These are phyloP conservation scores for Oxyscelio sp. DNA, from an alignment of 2,888 invertebrate species.

Conservation along the genomic window DNA sequence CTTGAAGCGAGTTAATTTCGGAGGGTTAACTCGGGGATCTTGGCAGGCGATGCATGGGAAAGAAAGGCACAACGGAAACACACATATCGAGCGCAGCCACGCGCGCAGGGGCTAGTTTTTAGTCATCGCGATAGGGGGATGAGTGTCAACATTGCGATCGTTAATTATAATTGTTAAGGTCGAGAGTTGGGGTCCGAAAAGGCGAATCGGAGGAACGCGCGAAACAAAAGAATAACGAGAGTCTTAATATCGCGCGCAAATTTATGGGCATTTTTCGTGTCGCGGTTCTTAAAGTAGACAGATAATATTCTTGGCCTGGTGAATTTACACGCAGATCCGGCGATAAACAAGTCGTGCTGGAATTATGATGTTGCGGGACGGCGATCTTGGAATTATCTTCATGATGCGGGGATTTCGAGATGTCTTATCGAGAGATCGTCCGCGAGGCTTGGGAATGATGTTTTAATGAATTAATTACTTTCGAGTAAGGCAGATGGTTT, in stretches of 20 bases:
- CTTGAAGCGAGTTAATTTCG: neutral
- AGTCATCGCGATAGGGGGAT: neutral
- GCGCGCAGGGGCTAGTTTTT: neutral
- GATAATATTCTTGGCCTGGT: slow-evolving; percentile 42
- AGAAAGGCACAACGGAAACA: too few species aligned
- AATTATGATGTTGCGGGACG: neutral
- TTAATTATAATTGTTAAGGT: neutral
- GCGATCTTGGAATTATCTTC: neutral
- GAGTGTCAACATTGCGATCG: neutral
- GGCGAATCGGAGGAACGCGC: neutral
- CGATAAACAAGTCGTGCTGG: slow-evolving; percentile 6
- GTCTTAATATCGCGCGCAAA: slow-evolving; percentile 44
- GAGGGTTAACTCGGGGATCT: too few species aligned
- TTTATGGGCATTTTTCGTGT: slow-evolving; percentile 64
- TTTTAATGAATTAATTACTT: too few species aligned
- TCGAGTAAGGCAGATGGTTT: too few species aligned
- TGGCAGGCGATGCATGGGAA: too few species aligned
- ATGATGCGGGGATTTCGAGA: neutral
- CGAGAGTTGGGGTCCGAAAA: neutral
- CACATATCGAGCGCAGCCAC: neutral
- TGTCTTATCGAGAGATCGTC: neutral
- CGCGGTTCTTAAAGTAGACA: slow-evolving; percentile 50
- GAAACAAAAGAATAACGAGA: slow-evolving; percentile 42
- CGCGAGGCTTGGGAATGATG: too few species aligned
- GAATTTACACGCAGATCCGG: slow-evolving; percentile 38